A percentile compares a stretch with the other conserved stretches of the same genome.
phyloP scores from a whole-genome alignment of 2,113 vertebrate genomes.

The Alethe diademata region DNA sequence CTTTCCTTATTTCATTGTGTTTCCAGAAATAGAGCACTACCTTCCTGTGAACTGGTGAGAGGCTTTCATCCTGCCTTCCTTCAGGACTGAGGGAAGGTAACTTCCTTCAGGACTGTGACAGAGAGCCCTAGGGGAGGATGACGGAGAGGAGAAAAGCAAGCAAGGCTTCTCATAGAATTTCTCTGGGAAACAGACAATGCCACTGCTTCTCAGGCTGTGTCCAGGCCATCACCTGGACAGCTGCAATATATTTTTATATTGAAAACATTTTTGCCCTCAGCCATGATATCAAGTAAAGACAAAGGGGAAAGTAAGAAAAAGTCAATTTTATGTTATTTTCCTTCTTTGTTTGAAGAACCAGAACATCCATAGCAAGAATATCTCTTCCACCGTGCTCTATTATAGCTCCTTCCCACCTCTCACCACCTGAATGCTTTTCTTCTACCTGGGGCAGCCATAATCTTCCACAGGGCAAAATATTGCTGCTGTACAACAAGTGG shows the following conservation, averaged over 20 bases:
- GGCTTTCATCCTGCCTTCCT: not conserved
- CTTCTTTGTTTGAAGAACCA: not conserved
- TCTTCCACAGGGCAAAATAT: not conserved
- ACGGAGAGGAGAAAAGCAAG: not conserved
- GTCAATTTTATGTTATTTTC: not conserved
- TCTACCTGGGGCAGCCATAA: not conserved
- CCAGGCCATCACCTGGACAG: not conserved
- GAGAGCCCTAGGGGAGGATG: not conserved
- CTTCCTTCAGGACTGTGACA: not conserved
- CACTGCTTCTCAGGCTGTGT: not conserved
- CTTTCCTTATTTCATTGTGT: not conserved
- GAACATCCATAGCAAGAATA: not conserved
- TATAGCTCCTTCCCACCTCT: not conserved
- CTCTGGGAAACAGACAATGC: not conserved
- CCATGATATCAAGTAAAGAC: not conserved
- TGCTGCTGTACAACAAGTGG: not conserved
- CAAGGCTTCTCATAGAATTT: not conserved
- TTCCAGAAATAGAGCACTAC: not conserved
- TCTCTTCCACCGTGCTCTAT: not conserved
- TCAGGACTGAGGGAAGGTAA: not conserved
- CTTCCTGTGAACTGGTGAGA: not conserved
- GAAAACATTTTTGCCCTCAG: not conserved
- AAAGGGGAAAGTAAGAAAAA: not conserved
- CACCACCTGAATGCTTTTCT: not conserved
- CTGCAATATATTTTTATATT: not conserved